Evolutionary conservation across 2,113 vertebrate species (phyloP).

Genomic region (Rhinolophus ferrumequinum): DNA sequence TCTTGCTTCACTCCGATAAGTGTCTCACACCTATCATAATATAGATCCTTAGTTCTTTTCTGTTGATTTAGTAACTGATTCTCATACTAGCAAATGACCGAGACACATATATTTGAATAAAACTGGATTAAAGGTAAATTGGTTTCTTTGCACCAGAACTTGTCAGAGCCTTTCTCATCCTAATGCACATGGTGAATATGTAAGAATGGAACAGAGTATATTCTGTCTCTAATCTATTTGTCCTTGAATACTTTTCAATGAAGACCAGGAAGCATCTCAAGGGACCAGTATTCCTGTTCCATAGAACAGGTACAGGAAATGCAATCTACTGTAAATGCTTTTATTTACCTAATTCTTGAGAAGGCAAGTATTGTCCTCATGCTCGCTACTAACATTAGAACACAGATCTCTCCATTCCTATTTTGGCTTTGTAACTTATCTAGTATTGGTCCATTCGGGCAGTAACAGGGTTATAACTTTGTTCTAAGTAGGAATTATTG

Average conservation of each 20-base stretch:
- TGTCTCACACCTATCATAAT: too few relatives aligned
- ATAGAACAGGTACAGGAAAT: background rate
- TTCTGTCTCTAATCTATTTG: background rate
- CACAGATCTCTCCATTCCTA: background rate
- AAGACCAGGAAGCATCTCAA: background rate
- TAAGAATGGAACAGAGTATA: too few relatives aligned
- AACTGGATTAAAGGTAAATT: background rate
- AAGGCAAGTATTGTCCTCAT: too few relatives aligned
- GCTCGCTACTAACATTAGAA: background rate
- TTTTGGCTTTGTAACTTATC: background rate
- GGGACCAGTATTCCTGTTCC: background rate
- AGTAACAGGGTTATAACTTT: background rate
- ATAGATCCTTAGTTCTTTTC: too few relatives aligned
- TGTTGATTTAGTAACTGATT: background rate
- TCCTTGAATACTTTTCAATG: background rate
- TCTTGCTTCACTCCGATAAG: background rate
- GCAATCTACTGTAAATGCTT: background rate
- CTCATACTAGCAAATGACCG: background rate
- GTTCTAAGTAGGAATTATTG: background rate
- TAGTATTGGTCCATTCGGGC: too few relatives aligned
- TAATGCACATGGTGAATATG: too few relatives aligned
- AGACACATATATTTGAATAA: background rate
- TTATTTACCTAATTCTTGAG: background rate
- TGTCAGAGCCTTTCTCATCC: background rate
- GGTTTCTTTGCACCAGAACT: background rate